A percentile compares a stretch with the other conserved stretches of the same genome.
Conservation (phyloP, 2,888 invertebrate species). For the Acleris sparsana region DNA sequence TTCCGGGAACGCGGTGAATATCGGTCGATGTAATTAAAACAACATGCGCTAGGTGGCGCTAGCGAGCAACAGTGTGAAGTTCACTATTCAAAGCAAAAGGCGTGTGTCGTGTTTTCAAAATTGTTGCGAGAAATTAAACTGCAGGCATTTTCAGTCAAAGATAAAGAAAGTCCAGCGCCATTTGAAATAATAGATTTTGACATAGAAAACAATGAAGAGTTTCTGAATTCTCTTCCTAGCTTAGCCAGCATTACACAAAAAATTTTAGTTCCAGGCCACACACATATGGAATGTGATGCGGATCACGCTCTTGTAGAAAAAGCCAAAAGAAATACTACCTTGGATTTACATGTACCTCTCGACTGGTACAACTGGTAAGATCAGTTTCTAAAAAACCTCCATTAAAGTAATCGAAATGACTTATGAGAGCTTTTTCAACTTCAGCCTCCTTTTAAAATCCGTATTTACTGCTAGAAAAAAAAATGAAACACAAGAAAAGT, state of each 20-base stretch:
- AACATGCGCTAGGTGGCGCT: constrained; percentile 29
- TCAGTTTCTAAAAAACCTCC: constrained; percentile 1
- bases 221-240: too few species aligned
- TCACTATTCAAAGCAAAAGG: constrained; percentile 31
- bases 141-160: too few species aligned
- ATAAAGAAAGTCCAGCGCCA: too few species aligned
- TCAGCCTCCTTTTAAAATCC: neutral
- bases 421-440: too few species aligned
- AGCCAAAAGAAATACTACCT: constrained; percentile 22
- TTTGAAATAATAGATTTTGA: too few species aligned
- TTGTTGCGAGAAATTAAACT: too few species aligned
- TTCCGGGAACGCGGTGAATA: constrained; percentile 33
- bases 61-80: constrained; percentile 31
- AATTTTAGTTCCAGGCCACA: constrained; percentile 34
- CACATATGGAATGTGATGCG: constrained; percentile 33
- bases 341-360: neutral
- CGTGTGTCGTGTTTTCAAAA: constrained; percentile 22
- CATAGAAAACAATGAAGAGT: too few species aligned
- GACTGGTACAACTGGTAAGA: constrained; percentile 5
- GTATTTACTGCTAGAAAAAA: constrained; percentile 1
- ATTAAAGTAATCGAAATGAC: constrained; percentile 1
- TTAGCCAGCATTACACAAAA: constrained; percentile 13
- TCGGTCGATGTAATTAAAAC: constrained; percentile 27
- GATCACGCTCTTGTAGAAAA: constrained; percentile 25
- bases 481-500: constrained; percentile 1